These are phyloP conservation scores for Spatulosminthurus flaviceps DNA, from an alignment of 2,888 invertebrate species.

Conservation along the genomic window DNA sequence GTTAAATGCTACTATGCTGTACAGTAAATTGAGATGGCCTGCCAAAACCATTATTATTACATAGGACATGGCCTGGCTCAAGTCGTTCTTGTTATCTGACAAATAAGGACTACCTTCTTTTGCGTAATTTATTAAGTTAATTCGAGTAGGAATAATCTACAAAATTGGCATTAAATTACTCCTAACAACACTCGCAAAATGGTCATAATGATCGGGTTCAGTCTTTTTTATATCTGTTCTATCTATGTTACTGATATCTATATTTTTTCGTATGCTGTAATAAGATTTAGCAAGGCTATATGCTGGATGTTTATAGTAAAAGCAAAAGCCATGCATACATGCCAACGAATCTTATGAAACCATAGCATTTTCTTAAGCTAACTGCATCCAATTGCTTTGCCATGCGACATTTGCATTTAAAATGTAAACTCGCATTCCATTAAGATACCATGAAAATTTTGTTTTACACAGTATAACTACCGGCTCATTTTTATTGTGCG, in stretches of 20 bases:
- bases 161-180: slow-evolving; percentile 22
- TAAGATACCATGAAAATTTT: too few species aligned
- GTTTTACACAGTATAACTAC: too few species aligned
- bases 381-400: too few species aligned
- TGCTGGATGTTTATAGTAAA: too few species aligned
- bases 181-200: slow-evolving; percentile 26
- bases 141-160: not conserved
- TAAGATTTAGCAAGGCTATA: too few species aligned
- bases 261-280: too few species aligned
- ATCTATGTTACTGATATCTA: not conserved
- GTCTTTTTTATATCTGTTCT: not conserved
- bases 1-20: not conserved
- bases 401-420: too few species aligned
- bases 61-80: not conserved
- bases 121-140: slow-evolving; percentile 29
- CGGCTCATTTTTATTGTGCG: too few species aligned
- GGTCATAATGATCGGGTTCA: slow-evolving; percentile 20
- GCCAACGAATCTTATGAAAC: too few species aligned
- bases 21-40: not conserved
- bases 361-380: too few species aligned
- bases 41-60: not conserved
- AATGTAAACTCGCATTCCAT: too few species aligned
- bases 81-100: slow-evolving; percentile 6
- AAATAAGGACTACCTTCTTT: slow-evolving; percentile 9
- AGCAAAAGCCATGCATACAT: too few species aligned